Base-by-base conservation (phyloP, 2,113 vertebrate species). In the Hydrochoerus hydrochaeris region DNA sequence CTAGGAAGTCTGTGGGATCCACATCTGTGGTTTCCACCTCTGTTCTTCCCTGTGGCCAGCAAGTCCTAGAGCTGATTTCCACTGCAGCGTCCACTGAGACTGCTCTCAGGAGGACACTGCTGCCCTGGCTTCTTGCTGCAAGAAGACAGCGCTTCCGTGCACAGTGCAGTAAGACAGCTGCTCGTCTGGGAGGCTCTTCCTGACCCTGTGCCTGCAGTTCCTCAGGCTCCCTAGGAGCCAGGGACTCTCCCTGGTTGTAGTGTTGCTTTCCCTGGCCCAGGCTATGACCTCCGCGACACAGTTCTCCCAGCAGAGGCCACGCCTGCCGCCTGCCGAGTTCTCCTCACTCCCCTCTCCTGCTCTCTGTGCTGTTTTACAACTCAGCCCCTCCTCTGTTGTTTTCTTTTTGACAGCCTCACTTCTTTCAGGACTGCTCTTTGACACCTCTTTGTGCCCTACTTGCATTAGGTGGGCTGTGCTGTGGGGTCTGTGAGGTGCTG, bases 21-120 rank as follows among this genome's bases (percentile, higher is more conserved):
- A 32, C 3, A 38, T 41, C 46, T 67, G 83, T 22, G 32, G 0
- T 89, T 44, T 90, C 28, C 24, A 58, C 12, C 54, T 81, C 44
- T 0, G 0, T 7, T 9, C 35, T 13, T 58, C 54, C 32, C 22
- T 38, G 41, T 0, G 2, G 17, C 16, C 80, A 6, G 58, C 62
- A 22, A 19, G 3, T 1, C 13, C 32, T 63, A 30, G 6, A 12
- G 22, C 77, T 81, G 1, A 0, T 44, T 58, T 60, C 46, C 11
- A 14, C 3, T 0, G 22, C 17, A 30, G 20, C 19, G 35, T 19
- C 16, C 38, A n/a, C 35, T 0, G 3, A 57, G 71, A 28, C 30
- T 49, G 63, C 12, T 58, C 6, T 95, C 87, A 38, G 44, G 32
- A 87, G n/a, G 62, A 46, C 38, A 1, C 54, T 14, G 17, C 7